These are phyloP conservation scores for Enteromius argenteus DNA, from an alignment of 2,797 vertebrate genomes.

Conservation along the genomic window DNA sequence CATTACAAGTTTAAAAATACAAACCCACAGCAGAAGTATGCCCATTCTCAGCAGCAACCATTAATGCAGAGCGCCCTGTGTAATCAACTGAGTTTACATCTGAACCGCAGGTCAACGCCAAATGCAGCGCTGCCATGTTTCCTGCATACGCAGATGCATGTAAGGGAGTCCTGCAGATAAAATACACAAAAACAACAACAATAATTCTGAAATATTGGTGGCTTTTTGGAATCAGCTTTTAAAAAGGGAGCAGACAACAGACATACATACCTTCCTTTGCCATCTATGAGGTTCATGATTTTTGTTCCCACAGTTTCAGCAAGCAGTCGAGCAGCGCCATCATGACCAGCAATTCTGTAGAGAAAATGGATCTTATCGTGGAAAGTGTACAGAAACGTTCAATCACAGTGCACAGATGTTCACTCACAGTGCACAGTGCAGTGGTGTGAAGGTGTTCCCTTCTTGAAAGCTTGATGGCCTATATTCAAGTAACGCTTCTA, in stretches of 20 bases:
- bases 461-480: constrained; percentile 93
- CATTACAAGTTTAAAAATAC: constrained; percentile 51
- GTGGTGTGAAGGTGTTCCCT: constrained; percentile 96
- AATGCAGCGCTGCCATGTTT: constrained; percentile 89
- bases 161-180: constrained; percentile 86
- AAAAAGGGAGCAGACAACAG: background rate
- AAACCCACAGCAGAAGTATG: constrained; percentile 91
- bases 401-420: constrained; percentile 63
- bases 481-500: constrained; percentile 99
- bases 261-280: constrained; percentile 92
- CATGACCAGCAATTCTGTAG: constrained; percentile 92
- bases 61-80: constrained; percentile 89
- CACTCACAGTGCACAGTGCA: constrained; percentile 99
- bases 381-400: background rate
- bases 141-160: constrained; percentile 95
- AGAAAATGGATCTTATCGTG: background rate
- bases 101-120: constrained; percentile 89
- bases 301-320: constrained; percentile 90
- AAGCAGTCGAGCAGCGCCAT: constrained; percentile 89
- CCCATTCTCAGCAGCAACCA: constrained; percentile 92
- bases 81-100: constrained; percentile 90
- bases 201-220: constrained; percentile 41
- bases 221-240: background rate
- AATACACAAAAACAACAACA: background rate
- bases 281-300: constrained; percentile 96